phyloP scores from a whole-genome alignment of 2,797 vertebrate genomes.

The Intellagama lesueurii region DNA sequence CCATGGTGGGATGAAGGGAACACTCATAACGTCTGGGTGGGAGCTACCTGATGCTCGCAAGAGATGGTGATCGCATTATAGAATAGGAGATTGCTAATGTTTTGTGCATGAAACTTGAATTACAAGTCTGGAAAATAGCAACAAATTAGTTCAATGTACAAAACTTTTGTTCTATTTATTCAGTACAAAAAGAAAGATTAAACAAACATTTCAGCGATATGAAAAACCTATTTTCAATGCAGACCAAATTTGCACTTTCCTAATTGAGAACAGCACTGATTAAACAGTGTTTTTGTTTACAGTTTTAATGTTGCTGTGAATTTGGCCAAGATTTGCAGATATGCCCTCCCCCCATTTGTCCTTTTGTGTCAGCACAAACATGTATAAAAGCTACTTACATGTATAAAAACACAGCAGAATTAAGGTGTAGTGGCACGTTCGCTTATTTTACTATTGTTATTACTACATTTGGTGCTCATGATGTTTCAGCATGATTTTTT shows the following conservation, averaged over 20 bases:
- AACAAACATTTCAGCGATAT: background rate
- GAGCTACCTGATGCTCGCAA: slow-evolving; percentile 24
- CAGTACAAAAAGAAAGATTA: background rate
- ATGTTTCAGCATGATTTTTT: background rate
- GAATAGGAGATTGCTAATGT: background rate
- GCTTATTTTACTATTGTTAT: background rate
- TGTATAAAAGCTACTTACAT: background rate
- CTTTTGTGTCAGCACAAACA: background rate
- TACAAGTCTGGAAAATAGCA: background rate
- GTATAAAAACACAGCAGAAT: background rate
- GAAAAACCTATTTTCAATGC: background rate
- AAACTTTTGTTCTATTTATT: background rate
- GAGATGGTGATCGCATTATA: background rate
- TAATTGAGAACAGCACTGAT: background rate
- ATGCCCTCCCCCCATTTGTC: background rate
- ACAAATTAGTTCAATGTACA: background rate
- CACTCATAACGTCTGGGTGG: slow-evolving; percentile 35
- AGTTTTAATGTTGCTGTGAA: background rate
- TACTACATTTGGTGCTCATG: background rate
- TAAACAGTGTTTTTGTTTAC: background rate
- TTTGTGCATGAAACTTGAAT: background rate
- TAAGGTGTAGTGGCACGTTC: background rate
- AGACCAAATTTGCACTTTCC: background rate
- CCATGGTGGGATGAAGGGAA: slow-evolving; percentile 10
- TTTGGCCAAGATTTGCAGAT: background rate